Conservation (phyloP, 2,888 invertebrate genomes). For the Graphium colonna region DNA sequence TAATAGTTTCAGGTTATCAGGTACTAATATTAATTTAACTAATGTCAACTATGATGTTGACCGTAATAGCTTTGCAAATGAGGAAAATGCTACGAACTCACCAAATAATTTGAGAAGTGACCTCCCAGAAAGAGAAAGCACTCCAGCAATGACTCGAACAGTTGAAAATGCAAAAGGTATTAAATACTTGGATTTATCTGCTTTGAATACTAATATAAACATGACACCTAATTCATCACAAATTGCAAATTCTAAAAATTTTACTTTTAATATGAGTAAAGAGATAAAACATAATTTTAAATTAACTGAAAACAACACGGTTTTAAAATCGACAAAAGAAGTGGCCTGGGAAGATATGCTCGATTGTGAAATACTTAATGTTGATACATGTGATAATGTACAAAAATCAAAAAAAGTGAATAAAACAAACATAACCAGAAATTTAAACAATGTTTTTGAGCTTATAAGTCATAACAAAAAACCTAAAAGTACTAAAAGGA, state of each 20-base stretch:
- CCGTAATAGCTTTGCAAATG: not conserved
- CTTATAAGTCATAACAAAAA: too few relatives aligned
- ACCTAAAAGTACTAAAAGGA: not conserved
- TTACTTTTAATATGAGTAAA: not conserved
- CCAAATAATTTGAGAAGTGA: not conserved
- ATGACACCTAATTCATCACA: not conserved
- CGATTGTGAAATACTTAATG: conserved; percentile 46
- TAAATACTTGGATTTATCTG: not conserved
- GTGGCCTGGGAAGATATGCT: conserved; percentile 57
- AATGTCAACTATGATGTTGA: not conserved
- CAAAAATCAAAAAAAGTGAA: conserved; percentile 7
- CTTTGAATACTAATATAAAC: not conserved
- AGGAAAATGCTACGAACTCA: not conserved
- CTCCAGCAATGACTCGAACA: not conserved
- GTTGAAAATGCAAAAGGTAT: not conserved
- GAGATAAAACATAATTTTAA: not conserved
- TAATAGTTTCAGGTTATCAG: not conserved
- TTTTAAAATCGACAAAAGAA: not conserved
- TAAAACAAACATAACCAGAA: too few relatives aligned
- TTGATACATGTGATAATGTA: conserved; percentile 22
- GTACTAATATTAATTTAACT: not conserved
- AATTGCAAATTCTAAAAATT: not conserved
- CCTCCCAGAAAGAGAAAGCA: not conserved
- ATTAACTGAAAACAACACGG: not conserved
- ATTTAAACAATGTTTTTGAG: too few relatives aligned